These are phyloP conservation scores for Sinocyclocheilus anophthalmus DNA, from an alignment of 2,113 vertebrate species.

Conservation along the genomic window DNA sequence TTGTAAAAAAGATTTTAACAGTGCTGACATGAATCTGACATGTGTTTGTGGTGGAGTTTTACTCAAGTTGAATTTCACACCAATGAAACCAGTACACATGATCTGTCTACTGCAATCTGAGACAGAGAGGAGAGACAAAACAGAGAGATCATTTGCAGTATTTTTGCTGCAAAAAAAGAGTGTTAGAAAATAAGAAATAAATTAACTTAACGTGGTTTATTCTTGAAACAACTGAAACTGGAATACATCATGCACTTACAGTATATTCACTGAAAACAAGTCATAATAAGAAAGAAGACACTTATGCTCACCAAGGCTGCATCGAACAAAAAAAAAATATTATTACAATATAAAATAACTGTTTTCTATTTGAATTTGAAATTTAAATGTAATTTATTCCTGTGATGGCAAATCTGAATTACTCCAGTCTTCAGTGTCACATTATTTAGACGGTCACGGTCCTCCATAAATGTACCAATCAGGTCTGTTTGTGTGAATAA, in stretches of 20 bases:
- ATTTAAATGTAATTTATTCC: too few species aligned
- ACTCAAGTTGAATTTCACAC: background rate
- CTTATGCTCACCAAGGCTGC: too few species aligned
- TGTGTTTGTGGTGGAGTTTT: background rate
- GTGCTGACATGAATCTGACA: background rate
- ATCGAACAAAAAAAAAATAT: background rate
- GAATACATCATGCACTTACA: background rate
- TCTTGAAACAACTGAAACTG: background rate
- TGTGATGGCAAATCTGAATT: background rate
- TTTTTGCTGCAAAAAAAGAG: background rate
- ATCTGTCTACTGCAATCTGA: background rate
- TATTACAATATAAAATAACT: too few species aligned
- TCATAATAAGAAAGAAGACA: too few species aligned
- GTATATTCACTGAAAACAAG: background rate
- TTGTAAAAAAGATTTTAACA: background rate
- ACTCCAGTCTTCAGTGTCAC: background rate
- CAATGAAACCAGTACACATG: background rate
- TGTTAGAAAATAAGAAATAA: background rate
- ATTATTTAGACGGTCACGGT: background rate
- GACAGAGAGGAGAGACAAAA: background rate
- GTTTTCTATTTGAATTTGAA: too few species aligned
- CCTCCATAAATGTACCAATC: background rate
- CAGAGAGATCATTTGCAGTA: background rate
- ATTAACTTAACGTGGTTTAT: background rate
- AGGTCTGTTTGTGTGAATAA: background rate